These are phyloP conservation scores for Rattus norvegicus DNA, from an alignment of 2,113 vertebrate genomes.

Conservation along the genomic window DNA sequence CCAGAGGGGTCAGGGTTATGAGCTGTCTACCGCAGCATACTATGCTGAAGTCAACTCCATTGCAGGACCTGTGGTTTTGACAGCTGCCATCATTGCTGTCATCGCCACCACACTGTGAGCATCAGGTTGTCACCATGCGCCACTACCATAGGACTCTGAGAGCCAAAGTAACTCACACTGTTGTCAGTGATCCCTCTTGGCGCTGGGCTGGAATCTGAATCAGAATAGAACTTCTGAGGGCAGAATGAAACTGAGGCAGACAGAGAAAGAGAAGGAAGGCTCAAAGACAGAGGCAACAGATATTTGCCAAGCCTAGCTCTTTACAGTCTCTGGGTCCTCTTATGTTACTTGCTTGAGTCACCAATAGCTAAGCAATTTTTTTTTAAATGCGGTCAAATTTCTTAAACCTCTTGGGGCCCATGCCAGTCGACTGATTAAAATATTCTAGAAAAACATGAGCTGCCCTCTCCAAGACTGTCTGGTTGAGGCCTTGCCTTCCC, in stretches of 20 bases:
- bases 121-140: no score
- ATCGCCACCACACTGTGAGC: neutral
- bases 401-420: neutral
- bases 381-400: neutral
- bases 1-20: fast-evolving
- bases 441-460: neutral
- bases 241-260: neutral
- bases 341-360: neutral
- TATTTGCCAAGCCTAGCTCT: neutral
- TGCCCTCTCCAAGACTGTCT: neutral
- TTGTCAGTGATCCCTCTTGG: neutral
- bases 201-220: neutral
- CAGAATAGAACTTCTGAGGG: neutral
- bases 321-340: no score
- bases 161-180: neutral
- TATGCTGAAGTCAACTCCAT: neutral
- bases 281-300: neutral
- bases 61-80: neutral
- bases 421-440: neutral
- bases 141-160: neutral
- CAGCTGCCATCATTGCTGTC: no score
- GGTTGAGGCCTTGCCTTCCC: neutral
- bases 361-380: neutral
- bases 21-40: neutral
- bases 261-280: neutral